Conservation (phyloP, 2,113 vertebrate genomes). For the Salvelinus fontinalis region DNA sequence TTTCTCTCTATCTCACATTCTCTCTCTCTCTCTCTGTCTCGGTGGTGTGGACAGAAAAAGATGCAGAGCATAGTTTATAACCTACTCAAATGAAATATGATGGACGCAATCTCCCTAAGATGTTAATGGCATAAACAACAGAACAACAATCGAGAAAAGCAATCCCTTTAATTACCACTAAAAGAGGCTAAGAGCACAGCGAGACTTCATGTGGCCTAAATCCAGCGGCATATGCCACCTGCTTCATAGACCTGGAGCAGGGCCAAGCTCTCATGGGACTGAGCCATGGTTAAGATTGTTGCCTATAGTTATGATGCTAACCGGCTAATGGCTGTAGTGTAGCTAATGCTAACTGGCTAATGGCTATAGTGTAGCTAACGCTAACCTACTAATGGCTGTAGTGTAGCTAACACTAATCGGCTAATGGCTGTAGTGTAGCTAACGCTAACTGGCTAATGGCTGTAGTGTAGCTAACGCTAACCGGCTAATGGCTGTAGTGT, state of each 20-base stretch:
- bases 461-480: too few relatives aligned
- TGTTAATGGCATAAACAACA: conserved; percentile 35
- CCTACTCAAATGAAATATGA: conserved; percentile 34
- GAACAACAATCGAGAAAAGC: conserved; percentile 38
- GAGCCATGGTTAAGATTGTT: background rate
- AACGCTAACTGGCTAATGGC: too few relatives aligned
- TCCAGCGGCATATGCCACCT: background rate
- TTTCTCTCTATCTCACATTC: background rate
- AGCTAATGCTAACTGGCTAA: too few relatives aligned
- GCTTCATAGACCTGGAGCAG: conserved; percentile 3
- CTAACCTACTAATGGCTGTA: too few relatives aligned
- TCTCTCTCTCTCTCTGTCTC: too few relatives aligned
- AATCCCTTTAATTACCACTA: conserved; percentile 44
- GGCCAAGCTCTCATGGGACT: conserved; percentile 10
- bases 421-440: too few relatives aligned
- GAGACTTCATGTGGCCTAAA: conserved; percentile 21
- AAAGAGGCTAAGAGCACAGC: background rate
- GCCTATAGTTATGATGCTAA: background rate
- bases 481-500: too few relatives aligned
- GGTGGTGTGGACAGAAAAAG: background rate
- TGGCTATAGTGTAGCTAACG: too few relatives aligned
- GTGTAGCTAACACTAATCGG: too few relatives aligned
- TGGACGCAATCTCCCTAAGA: conserved; percentile 40
- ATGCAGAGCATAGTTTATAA: conserved; percentile 6
- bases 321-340: too few relatives aligned